phyloP scores from a whole-genome alignment of 2,888 invertebrate genomes.

The Protonemura montana region DNA sequence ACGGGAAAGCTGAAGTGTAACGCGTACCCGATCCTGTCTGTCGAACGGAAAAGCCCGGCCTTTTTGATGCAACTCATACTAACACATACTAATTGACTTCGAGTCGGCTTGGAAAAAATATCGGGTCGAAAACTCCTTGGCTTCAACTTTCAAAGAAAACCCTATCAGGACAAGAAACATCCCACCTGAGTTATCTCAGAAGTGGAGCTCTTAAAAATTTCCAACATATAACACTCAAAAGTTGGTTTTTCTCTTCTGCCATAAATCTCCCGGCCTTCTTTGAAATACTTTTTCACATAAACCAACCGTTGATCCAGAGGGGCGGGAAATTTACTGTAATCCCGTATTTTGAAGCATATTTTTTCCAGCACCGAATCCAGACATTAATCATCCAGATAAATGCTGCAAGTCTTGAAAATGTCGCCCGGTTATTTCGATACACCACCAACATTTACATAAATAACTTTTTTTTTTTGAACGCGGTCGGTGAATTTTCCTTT shows the following conservation, averaged over 20 bases:
- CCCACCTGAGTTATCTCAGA: background rate
- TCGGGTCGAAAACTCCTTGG: background rate
- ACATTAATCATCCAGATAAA: background rate
- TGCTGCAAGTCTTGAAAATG: background rate
- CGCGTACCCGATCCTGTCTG: background rate
- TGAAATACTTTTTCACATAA: background rate
- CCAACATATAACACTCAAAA: background rate
- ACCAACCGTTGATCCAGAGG: background rate
- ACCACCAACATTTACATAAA: background rate
- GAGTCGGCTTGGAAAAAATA: background rate
- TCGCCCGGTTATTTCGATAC: background rate
- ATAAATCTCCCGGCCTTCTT: background rate
- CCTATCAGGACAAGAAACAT: background rate
- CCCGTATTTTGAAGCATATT: background rate
- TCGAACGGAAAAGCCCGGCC: background rate
- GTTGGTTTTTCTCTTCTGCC: background rate
- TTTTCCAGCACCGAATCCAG: too few species aligned
- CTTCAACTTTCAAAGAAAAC: background rate
- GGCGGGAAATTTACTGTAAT: background rate
- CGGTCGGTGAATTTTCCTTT: background rate
- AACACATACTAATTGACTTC: background rate
- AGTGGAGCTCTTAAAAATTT: background rate
- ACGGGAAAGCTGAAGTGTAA: background rate
- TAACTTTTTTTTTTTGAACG: background rate
- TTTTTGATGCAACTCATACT: background rate